Evolutionary conservation across 2,113 vertebrate species (phyloP).

Genomic region (Cinclus cinclus): DNA sequence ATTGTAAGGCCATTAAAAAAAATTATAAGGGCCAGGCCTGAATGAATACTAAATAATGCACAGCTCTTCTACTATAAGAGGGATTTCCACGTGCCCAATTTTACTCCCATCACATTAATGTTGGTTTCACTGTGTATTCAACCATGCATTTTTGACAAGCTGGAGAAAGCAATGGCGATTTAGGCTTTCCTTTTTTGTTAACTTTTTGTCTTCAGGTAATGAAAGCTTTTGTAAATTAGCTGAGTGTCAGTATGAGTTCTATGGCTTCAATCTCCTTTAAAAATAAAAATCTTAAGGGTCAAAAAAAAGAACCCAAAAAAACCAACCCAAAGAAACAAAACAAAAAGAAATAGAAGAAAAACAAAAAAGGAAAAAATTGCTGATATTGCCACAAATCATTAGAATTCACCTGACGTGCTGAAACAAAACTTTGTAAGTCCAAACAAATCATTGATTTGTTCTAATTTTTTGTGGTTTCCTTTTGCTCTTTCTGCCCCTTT

Average conservation of each 20-base stretch:
- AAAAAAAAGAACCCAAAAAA: slow-evolving; percentile 14
- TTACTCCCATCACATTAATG: slow-evolving; percentile 19
- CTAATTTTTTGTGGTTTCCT: slow-evolving; percentile 94
- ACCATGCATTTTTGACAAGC: slow-evolving; percentile 70
- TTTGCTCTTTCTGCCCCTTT: slow-evolving; percentile 98
- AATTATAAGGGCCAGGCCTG: slow-evolving; percentile 67
- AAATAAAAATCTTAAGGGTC: slow-evolving; percentile 81
- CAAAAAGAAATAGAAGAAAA: slow-evolving; percentile 75
- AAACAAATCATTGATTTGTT: slow-evolving; percentile 90
- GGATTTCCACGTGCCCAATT: slow-evolving; percentile 59
- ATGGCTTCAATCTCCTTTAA: slow-evolving; percentile 99
- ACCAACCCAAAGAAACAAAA: slow-evolving; percentile 54
- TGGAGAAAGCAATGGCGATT: slow-evolving; percentile 76
- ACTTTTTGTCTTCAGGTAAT: slow-evolving; percentile 76
- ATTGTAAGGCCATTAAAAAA: slow-evolving; percentile 33
- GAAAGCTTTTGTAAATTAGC: slow-evolving; percentile 84
- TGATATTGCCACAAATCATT: slow-evolving; percentile 99
- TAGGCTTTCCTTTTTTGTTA: slow-evolving; percentile 72
- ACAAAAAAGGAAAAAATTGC: slow-evolving; percentile 84
- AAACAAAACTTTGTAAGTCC: slow-evolving; percentile 92
- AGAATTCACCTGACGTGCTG: slow-evolving; percentile 99
- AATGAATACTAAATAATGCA: slow-evolving; percentile 12
- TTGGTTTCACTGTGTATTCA: slow-evolving; percentile 60
- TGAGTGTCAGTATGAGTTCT: slow-evolving; percentile 88
- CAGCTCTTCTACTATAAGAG: slow-evolving; percentile 24